Percentiles rank a stretch among this genome's conserved stretches.
Evolutionary conservation across 1,140 invertebrate species (phyloP).

Genomic region (Halyomorpha halys): DNA sequence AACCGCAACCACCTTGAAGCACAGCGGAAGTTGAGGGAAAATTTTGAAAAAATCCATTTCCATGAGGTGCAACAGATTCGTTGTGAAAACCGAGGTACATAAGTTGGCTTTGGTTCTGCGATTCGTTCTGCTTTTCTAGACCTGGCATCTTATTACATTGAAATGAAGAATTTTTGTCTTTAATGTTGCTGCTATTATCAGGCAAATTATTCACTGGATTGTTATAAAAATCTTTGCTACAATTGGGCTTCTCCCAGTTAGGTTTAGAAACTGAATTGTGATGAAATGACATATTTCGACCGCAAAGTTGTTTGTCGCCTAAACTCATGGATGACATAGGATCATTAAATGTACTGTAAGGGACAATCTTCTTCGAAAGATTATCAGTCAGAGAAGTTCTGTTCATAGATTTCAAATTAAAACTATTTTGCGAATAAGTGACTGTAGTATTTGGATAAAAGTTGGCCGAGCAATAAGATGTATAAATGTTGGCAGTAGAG

Average conservation of each 20-base stretch:
- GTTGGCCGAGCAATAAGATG: neutral
- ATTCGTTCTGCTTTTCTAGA: neutral
- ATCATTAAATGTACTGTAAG: neutral
- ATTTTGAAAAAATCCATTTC: neutral
- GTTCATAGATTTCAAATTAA: neutral
- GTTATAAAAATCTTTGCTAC: neutral
- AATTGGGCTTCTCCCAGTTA: neutral
- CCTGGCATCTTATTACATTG: no score
- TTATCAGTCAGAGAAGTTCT: neutral
- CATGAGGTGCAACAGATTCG: neutral
- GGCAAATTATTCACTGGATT: neutral
- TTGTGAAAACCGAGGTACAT: constrained; percentile 7
- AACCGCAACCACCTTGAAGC: neutral
- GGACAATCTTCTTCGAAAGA: neutral
- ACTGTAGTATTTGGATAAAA: neutral
- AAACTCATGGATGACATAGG: neutral
- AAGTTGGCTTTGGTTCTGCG: constrained; percentile 34
- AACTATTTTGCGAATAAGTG: neutral
- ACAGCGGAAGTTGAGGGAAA: neutral
- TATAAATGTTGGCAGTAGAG: neutral
- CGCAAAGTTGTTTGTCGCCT: neutral
- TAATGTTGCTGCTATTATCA: no score
- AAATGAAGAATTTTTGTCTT: constrained; percentile 3
- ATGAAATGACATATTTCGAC: neutral
- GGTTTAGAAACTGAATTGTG: neutral